Base-by-base conservation (phyloP, 1,140 invertebrate genomes). In the Orchesella cincta region DNA sequence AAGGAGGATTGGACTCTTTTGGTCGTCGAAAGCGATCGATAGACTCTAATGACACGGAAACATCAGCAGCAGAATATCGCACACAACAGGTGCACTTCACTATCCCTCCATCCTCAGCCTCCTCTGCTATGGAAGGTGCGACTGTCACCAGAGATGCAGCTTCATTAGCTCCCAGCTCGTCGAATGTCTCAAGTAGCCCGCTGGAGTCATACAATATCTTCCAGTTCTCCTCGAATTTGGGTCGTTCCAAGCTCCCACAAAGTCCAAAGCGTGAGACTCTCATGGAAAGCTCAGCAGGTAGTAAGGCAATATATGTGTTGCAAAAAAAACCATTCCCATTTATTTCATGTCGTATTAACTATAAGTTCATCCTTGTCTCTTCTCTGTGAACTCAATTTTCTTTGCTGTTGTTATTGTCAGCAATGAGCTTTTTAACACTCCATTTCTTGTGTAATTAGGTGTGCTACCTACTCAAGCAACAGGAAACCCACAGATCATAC, bases 1-100 rank as follows among this genome's bases (percentile, higher is more conserved):
- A 81, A 75, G 83, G 81, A 75, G 81, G 83, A 1, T 75, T 84
- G 35, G 84, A 86, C 36, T 86, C 85, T 8, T 86, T 84, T 75
- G 85, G 85, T 28, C 76, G 83, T 57, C 76, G 82, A 70, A 54
- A 82, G 31, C 76, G 84, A 46, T 81, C 80, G 31, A 57, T 80
- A 28, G 34, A 35, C 3, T 2, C 79, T 23, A 79, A 83, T 76
- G 82, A 82, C 33, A 82, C 81, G 39, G 76, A 70, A 70, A 77
- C 77, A 64, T 29, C 62, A 18, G 8, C 62, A 5, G 62, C 62
- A 3, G 62, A 67, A 29, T 33, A 31, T 31, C 62, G 62, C 26
- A 31, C 76, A 8, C 75, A 79, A 33, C 34, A 78, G 36, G 1
- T 62, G 5, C 34, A 51, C 71, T 46, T 73, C 18, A 23, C 71